Evolutionary conservation across 2,888 invertebrate genomes (phyloP).

Genomic region (Prostheceraeus crozeri): DNA sequence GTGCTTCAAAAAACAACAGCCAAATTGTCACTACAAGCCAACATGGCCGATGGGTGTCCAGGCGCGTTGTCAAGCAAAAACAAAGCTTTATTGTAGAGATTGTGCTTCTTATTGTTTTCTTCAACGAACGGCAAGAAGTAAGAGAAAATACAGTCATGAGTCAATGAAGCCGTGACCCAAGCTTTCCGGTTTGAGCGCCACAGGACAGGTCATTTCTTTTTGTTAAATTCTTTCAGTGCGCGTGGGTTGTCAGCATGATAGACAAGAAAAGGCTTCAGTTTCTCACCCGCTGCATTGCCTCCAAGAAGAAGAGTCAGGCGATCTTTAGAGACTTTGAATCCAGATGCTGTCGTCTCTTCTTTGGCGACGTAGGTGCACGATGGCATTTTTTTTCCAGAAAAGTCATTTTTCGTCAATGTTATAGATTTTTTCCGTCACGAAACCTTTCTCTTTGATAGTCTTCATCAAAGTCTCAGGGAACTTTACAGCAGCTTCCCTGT

Average conservation of each 20-base stretch:
- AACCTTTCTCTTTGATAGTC: constrained; percentile 35
- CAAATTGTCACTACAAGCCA: too few relatives aligned
- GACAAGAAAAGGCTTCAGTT: constrained; percentile 50
- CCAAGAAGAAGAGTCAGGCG: constrained; percentile 46
- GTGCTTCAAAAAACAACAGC: too few relatives aligned
- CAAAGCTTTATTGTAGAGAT: too few relatives aligned
- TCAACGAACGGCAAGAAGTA: too few relatives aligned
- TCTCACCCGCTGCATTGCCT: constrained; percentile 47
- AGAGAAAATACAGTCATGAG: constrained; percentile 29
- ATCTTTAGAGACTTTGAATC: constrained; percentile 43
- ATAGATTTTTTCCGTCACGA: constrained; percentile 40
- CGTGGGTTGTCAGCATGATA: constrained; percentile 49
- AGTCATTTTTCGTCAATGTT: constrained; percentile 42
- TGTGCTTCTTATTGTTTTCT: too few relatives aligned
- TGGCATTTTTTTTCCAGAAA: constrained; percentile 43
- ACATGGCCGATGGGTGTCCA: too few relatives aligned
- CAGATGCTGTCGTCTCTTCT: constrained; percentile 37
- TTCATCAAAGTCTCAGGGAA: too few relatives aligned
- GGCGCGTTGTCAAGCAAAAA: constrained; percentile 1
- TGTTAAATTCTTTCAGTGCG: constrained; percentile 42
- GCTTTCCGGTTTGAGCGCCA: constrained; percentile 35
- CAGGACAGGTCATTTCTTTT: constrained; percentile 29
- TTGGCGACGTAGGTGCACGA: constrained; percentile 33
- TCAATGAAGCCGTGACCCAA: constrained; percentile 21
- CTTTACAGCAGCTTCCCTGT: constrained; percentile 11